phyloP scores from a whole-genome alignment of 30 jellyfish, hydroid and myxozoan genomes.

The Hydractinia symbiolongicarpus region DNA sequence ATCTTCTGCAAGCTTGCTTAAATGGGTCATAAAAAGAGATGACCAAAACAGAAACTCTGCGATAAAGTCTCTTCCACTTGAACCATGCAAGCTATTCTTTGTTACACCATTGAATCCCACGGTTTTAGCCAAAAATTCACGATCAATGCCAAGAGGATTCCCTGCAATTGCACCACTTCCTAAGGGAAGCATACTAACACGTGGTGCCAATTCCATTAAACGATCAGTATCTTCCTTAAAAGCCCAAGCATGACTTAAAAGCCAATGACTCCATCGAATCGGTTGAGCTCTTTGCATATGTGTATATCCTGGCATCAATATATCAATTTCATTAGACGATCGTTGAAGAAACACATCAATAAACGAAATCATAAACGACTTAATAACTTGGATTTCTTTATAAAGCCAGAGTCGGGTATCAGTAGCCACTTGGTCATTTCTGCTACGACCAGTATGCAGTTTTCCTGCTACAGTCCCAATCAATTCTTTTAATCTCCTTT shows the following conservation, averaged over 20 bases:
- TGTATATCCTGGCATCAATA: constrained; percentile 84
- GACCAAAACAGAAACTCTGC: constrained; percentile 84
- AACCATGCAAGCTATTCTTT: constrained; percentile 74
- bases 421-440: constrained; percentile 77
- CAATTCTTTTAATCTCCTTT: constrained; percentile 72
- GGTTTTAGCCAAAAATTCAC: constrained; percentile 63
- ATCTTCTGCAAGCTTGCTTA: constrained; percentile 81
- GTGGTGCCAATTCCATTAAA: constrained; percentile 31
- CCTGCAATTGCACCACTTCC: constrained; percentile 99
- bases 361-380: constrained; percentile 2
- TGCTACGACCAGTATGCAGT: constrained; percentile 94
- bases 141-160: constrained; percentile 81
- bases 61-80: constrained; percentile 70
- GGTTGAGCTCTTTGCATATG: constrained; percentile 83
- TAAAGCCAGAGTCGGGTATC: constrained; percentile 63
- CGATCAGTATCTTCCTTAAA: constrained; percentile 65
- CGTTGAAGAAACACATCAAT: constrained; percentile 45
- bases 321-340: constrained; percentile 46
- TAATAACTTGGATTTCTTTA: constrained; percentile 36
- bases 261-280: constrained; percentile 75
- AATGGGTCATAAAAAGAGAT: constrained; percentile 56
- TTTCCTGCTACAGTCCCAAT: constrained; percentile 86
- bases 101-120: constrained; percentile 43
- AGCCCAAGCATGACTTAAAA: constrained; percentile 88
- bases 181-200: constrained; percentile 66